Base-by-base conservation (phyloP, 2,888 invertebrate species). In the Monopis laevigella region DNA sequence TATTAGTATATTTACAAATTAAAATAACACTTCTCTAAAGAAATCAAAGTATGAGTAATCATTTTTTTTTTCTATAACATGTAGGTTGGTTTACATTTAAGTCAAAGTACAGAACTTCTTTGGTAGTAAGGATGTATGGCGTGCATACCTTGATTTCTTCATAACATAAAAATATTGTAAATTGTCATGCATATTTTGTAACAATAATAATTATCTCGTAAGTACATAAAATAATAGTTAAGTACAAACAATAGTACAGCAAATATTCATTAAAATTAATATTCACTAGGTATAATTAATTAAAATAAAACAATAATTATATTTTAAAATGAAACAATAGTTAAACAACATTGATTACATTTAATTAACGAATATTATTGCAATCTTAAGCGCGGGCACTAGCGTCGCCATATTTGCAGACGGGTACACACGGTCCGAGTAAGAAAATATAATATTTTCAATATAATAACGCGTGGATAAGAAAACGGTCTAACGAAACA, bases 401-500 rank as follows among this genome's bases (percentile, higher is more conserved):
- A 52, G 59, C 56, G 56, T 56, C 52, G 66, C 80, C 80, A 80
- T 78, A 80, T 80, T 80, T 80, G 80, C 80, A 80, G 80, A 80
- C 77, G 78, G 66, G 61, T 77, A 77, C 62, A 56, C 63, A 62
- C 61, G 66, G 66, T 68, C 58, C 69, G 59, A 67, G 71, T 80
- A 78, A 67, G 75, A 77, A 78, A 78, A 80, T 78, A 78, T n/a
- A n/a, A 78, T 78, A 75, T 75, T 78, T 63, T 78, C 75, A 80
- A 78, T 78, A 80, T 78, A 78, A 77, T 71, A 80, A 74, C 74
- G 75, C 74, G 74, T 70, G 75, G 75, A 73, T 70, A 74, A 75
- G 77, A 75, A 66, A 64, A 58, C 53, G 77, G 75, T 71, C 78
- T 65, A 70, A 70, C 69, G 14, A 17, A 3, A 17, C 32, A 17